Evolutionary conservation across 2,113 vertebrate genomes (phyloP), one percentile per base, ranked within the genome.

Genomic region (Nerophis lumbriciformis): DNA sequence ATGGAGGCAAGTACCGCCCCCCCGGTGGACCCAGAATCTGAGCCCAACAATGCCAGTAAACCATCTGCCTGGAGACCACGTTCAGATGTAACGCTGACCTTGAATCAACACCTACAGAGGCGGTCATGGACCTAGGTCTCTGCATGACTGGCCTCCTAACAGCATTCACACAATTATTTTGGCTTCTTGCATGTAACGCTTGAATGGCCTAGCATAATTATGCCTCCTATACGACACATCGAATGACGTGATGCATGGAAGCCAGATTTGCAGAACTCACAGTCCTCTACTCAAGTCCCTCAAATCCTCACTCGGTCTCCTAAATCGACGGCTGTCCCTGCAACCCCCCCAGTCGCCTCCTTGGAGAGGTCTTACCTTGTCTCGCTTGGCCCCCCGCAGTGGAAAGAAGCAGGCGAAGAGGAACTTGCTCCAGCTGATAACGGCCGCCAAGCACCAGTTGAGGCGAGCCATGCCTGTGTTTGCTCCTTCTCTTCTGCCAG

Each of bases 341-440:
- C 55, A 37, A 54, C 36, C n/a, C 6, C 8, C 58, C 48, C n/a
- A 16, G 5, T 4, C 48, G 39, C 47, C 21, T 38, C 2, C n/a
- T 53, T 48, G 6, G 8, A 7, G 45, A 73, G 59, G 67, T 71
- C 89, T 90, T 91, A 91, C 90, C 89, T 91, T 90, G 77, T 88
- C 77, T 81, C 78, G 77, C 56, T 87, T 89, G 79, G 77, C 74
- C 69, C 84, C 78, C 75, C 90, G 81, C 83, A 92, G 87, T 52
- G 93, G 93, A 63, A 93, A 87, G 85, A 94, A 85, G 83, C 93
- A 94, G 48, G 91, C 86, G 65, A 94, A 91, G 78, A 95, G 77
- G 79, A 92, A 93, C 84, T 94, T 93, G 78, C 93, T 91, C 93
- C 93, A 94, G 85, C 91, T 91, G 84, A 95, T 86, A 81, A 94